A percentile compares a stretch with the other conserved stretches of the same genome.
Evolutionary conservation across 2,797 vertebrate species (phyloP).

Genomic region (Phoeniculus purpureus): DNA sequence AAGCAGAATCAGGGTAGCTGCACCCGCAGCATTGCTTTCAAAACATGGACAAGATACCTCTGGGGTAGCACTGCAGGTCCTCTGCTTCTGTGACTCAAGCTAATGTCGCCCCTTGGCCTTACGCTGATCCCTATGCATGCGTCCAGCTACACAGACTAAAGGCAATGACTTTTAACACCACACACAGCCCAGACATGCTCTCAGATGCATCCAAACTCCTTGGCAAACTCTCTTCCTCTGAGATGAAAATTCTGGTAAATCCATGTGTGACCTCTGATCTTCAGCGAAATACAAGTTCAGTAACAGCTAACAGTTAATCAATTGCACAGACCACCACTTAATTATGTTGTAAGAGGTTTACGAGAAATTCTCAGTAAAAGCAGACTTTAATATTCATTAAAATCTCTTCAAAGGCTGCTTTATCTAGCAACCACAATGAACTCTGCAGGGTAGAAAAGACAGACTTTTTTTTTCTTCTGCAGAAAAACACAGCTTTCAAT

Average conservation of each 20-base stretch:
- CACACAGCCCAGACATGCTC: background rate
- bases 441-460: background rate
- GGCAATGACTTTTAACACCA: background rate
- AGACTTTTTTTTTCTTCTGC: conserved; percentile 19
- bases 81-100: background rate
- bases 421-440: background rate
- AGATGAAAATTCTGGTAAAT: background rate
- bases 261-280: background rate
- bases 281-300: background rate
- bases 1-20: background rate
- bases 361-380: background rate
- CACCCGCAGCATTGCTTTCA: background rate
- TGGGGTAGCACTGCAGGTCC: background rate
- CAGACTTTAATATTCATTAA: background rate
- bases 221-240: background rate
- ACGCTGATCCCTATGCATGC: background rate
- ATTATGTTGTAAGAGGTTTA: background rate
- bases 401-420: background rate
- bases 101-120: background rate
- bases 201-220: background rate
- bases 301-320: background rate
- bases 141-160: background rate
- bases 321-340: background rate
- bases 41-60: background rate
- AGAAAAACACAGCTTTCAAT: conserved; percentile 31